These are phyloP conservation scores for Dendroctonus ponderosae DNA, from an alignment of 1,140 invertebrate genomes.

Conservation along the genomic window DNA sequence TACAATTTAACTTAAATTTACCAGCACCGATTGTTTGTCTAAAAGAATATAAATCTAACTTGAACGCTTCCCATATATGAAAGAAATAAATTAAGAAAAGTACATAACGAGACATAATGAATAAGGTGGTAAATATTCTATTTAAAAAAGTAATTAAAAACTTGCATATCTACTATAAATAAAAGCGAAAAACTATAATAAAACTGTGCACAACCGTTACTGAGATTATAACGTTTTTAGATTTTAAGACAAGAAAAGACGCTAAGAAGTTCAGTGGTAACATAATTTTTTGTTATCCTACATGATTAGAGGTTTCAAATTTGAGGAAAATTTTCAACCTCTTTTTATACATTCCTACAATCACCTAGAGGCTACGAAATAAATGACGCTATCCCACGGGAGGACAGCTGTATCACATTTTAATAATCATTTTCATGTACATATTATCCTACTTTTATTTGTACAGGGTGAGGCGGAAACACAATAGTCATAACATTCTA, in stretches of 20 bases:
- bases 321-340: slow-evolving; percentile 22
- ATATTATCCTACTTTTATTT: slow-evolving; percentile 1
- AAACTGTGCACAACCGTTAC: slow-evolving; percentile 33
- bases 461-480: slow-evolving; percentile 2
- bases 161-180: slow-evolving; percentile 37
- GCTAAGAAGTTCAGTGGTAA: slow-evolving; percentile 42
- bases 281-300: slow-evolving; percentile 42
- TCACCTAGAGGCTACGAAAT: slow-evolving; percentile 18
- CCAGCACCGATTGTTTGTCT: slow-evolving; percentile 45
- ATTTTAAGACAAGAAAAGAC: background rate
- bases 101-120: background rate
- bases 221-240: slow-evolving; percentile 25
- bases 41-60: slow-evolving; percentile 15
- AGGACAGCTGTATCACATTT: slow-evolving; percentile 43
- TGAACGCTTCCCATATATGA: slow-evolving; percentile 1
- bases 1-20: slow-evolving; percentile 47
- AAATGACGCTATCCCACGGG: slow-evolving; percentile 34
- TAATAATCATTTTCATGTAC: slow-evolving; percentile 35
- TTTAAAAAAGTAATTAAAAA: slow-evolving; percentile 9
- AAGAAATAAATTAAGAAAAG: background rate
- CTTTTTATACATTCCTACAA: background rate
- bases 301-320: slow-evolving; percentile 15
- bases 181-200: slow-evolving; percentile 23
- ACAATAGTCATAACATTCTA: too few species aligned
- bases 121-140: background rate